Evolutionary conservation across 1,140 invertebrate species (phyloP).

Genomic region (Psilanteris sp.): DNA sequence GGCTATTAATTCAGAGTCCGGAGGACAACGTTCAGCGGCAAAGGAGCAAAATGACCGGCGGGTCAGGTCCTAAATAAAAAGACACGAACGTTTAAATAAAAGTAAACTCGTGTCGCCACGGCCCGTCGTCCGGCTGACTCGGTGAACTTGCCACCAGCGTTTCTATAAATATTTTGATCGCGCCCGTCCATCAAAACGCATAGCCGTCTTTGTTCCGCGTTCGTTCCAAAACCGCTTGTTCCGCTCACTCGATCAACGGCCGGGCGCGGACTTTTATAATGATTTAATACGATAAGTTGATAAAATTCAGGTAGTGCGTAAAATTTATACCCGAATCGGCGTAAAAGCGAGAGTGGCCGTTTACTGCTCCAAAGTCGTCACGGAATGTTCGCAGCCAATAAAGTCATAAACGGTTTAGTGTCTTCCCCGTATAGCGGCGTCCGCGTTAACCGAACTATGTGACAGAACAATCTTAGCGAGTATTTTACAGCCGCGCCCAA

Average conservation of each 20-base stretch:
- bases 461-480: slow-evolving; percentile 28
- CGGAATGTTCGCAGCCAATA: slow-evolving; percentile 29
- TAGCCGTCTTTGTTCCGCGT: slow-evolving; percentile 18
- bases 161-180: slow-evolving; percentile 39
- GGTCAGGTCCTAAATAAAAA: slow-evolving; percentile 79
- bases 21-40: slow-evolving; percentile 75
- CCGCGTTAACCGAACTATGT: slow-evolving; percentile 27
- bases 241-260: too few relatives aligned
- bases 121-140: slow-evolving; percentile 4
- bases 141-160: slow-evolving; percentile 31
- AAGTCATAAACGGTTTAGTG: slow-evolving; percentile 56
- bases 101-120: slow-evolving; percentile 77
- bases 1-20: slow-evolving; percentile 76
- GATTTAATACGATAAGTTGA: slow-evolving; percentile 21
- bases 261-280: too few relatives aligned
- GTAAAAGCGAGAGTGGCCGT: slow-evolving; percentile 19
- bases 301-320: slow-evolving; percentile 28
- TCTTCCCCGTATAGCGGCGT: slow-evolving; percentile 27
- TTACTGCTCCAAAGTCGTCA: slow-evolving; percentile 24
- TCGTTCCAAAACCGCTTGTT: too few relatives aligned
- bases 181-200: slow-evolving; percentile 16
- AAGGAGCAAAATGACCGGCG: slow-evolving; percentile 77
- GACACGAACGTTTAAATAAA: slow-evolving; percentile 79
- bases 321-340: slow-evolving; percentile 16
- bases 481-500: slow-evolving; percentile 25